Conservation (phyloP, 2,113 vertebrate species). For the Stigmatopora nigra region DNA sequence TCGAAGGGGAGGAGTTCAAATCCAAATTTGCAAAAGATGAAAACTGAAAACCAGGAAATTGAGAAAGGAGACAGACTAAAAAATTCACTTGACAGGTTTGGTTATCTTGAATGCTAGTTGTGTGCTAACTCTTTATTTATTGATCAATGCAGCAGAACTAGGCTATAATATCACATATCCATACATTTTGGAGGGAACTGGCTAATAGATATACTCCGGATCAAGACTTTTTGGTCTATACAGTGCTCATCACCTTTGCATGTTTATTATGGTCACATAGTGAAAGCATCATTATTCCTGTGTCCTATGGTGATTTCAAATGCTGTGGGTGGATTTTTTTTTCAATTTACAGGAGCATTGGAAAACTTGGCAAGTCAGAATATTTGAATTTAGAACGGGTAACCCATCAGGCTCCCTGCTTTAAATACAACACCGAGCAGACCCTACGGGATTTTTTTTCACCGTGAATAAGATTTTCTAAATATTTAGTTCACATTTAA, state of each 20-base stretch:
- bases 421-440: constrained; percentile 13
- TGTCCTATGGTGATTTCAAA: constrained; percentile 52
- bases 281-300: constrained; percentile 52
- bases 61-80: constrained; percentile 55
- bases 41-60: constrained; percentile 37
- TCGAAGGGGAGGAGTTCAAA: constrained; percentile 36
- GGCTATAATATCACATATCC: constrained; percentile 57
- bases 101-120: constrained; percentile 66
- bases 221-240: constrained; percentile 54
- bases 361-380: constrained; percentile 16
- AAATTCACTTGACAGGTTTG: constrained; percentile 66
- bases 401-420: constrained; percentile 21
- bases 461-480: constrained; percentile 4
- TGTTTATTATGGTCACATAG: constrained; percentile 52
- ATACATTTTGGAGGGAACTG: constrained; percentile 41
- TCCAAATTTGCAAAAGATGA: constrained; percentile 31
- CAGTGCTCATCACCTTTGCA: constrained; percentile 28
- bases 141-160: constrained; percentile 59
- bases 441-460: not conserved
- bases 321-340: constrained; percentile 33
- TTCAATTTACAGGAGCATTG: constrained; percentile 23
- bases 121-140: constrained; percentile 57
- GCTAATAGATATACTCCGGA: constrained; percentile 46
- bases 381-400: constrained; percentile 40
- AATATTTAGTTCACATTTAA: not conserved